phyloP scores from a whole-genome alignment of 2,113 vertebrate species.

The Rutilus rutilus region DNA sequence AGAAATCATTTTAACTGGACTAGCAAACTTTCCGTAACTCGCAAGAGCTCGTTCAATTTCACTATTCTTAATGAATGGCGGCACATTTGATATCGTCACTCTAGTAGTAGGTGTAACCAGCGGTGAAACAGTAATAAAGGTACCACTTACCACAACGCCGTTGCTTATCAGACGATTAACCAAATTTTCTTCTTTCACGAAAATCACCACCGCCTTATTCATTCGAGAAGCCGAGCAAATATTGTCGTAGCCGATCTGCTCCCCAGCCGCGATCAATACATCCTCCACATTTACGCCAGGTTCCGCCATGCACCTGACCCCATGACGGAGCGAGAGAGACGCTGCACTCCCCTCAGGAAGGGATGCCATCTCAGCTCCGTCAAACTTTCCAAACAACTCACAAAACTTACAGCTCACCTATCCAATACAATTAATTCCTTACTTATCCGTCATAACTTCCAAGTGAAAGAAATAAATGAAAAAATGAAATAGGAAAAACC shows the following conservation, averaged over 20 bases:
- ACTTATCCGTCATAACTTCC: too few relatives aligned
- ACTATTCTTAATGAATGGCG: neutral
- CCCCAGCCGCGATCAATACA: neutral
- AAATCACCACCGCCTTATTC: neutral
- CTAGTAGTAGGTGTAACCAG: neutral
- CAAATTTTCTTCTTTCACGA: too few relatives aligned
- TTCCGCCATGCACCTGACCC: neutral
- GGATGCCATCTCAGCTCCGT: neutral
- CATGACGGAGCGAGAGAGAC: neutral
- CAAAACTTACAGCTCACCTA: too few relatives aligned
- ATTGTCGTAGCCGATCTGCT: neutral
- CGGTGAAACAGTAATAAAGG: neutral
- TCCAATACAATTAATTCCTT: too few relatives aligned
- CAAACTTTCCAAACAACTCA: neutral
- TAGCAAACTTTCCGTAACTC: neutral
- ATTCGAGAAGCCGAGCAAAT: neutral
- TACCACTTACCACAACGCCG: neutral
- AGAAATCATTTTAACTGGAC: neutral
- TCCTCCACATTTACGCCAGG: neutral
- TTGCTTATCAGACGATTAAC: too few relatives aligned
- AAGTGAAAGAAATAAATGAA: too few relatives aligned
- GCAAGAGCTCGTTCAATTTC: neutral
- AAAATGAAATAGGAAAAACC: too few relatives aligned
- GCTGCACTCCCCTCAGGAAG: neutral
- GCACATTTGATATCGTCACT: neutral